These are phyloP conservation scores for Formica exsecta DNA, from an alignment of 1,140 invertebrate species.

Conservation along the genomic window DNA sequence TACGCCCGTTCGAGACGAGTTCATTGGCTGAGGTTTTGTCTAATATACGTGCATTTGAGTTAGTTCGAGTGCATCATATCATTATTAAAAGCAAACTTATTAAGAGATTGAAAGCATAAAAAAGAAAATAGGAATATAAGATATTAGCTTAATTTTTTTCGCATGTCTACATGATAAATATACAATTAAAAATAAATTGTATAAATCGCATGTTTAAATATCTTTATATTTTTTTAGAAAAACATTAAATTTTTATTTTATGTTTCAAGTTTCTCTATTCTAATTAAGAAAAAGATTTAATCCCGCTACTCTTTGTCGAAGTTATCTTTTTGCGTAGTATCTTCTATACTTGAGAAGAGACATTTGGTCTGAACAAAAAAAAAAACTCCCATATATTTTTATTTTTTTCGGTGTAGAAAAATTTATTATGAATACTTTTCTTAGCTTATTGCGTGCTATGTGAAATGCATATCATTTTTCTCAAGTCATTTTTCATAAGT, in stretches of 20 bases:
- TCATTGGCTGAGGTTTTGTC: not conserved
- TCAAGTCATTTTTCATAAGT: not conserved
- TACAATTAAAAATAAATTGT: not conserved
- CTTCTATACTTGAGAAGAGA: not conserved
- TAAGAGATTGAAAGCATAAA: not conserved
- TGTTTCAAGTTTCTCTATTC: not conserved
- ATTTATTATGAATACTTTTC: not conserved
- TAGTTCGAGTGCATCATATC: not conserved
- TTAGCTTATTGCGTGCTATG: not conserved
- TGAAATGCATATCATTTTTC: not conserved
- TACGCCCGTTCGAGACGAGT: slow-evolving; percentile 18
- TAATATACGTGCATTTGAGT: not conserved
- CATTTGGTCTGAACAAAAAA: not conserved
- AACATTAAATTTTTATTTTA: not conserved
- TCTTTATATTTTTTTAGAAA: not conserved
- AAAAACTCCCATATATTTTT: not conserved
- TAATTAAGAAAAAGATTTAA: not conserved
- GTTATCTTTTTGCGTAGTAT: not conserved
- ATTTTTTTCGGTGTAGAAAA: not conserved
- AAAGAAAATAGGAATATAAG: not conserved
- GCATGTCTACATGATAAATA: not conserved
- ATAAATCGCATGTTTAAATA: not conserved
- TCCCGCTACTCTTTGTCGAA: not conserved
- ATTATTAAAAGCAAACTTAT: slow-evolving; percentile 5
- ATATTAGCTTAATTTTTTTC: not conserved